phyloP scores from a whole-genome alignment of 1,140 invertebrate species.

The Macrobrachium rosenbergii region DNA sequence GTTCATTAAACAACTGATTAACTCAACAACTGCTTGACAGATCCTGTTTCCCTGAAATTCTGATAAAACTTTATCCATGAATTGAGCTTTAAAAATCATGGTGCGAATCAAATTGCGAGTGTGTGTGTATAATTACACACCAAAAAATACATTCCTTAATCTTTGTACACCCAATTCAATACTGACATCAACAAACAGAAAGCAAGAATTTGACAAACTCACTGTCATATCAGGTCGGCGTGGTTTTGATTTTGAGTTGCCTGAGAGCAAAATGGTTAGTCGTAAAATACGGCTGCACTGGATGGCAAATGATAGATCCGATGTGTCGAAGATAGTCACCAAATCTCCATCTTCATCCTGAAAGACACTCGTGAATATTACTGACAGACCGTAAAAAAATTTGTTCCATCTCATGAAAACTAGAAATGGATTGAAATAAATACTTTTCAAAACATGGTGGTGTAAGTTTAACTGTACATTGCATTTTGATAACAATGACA shows the following conservation, averaged over 20 bases:
- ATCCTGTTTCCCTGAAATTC: too few species aligned
- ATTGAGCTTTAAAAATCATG: too few species aligned
- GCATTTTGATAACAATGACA: too few species aligned
- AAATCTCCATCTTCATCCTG: conserved; percentile 79
- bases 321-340: conserved; percentile 82
- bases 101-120: too few species aligned
- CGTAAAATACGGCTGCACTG: conserved; percentile 80
- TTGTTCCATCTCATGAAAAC: not conserved
- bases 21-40: too few species aligned
- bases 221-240: conserved; percentile 24
- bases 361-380: not conserved
- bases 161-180: too few species aligned
- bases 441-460: not conserved
- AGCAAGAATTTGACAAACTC: conserved; percentile 4
- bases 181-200: not conserved
- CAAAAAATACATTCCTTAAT: too few species aligned
- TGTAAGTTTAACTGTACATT: too few species aligned
- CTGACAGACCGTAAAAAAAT: not conserved
- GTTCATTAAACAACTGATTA: too few species aligned
- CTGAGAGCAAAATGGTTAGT: conserved; percentile 75
- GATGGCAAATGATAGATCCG: conserved; percentile 81
- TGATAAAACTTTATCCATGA: too few species aligned
- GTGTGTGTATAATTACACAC: too few species aligned
- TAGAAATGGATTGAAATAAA: not conserved
- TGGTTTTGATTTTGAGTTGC: conserved; percentile 41